These are phyloP conservation scores for Stenurella melanura DNA, from an alignment of 2,888 invertebrate genomes.

Conservation along the genomic window DNA sequence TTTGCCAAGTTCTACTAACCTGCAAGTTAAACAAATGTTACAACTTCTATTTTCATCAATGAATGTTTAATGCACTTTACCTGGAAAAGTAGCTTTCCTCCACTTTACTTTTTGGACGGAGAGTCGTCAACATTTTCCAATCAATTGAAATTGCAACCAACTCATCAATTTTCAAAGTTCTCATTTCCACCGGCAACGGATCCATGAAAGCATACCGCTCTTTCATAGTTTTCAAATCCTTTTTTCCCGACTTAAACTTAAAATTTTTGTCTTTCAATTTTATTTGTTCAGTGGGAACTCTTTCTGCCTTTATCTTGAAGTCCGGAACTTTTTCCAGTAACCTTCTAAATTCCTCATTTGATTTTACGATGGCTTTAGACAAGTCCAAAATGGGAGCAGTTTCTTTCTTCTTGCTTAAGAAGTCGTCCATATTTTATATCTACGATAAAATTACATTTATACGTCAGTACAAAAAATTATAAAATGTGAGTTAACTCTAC, in stretches of 20 bases:
- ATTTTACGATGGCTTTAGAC: constrained; percentile 85
- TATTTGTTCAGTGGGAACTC: constrained; percentile 85
- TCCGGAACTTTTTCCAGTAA: constrained; percentile 92
- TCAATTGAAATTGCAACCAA: constrained; percentile 90
- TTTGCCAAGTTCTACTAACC: constrained; percentile 88
- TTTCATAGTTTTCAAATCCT: constrained; percentile 81
- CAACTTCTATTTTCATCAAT: not conserved
- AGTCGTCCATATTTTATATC: constrained; percentile 78
- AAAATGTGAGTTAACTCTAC: constrained; percentile 22
- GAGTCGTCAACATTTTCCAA: constrained; percentile 94
- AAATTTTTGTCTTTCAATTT: constrained; percentile 85
- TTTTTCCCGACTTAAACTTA: constrained; percentile 84
- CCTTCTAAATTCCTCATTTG: constrained; percentile 88
- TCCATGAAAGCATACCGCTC: constrained; percentile 82
- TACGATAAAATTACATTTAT: constrained; percentile 37
- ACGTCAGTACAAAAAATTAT: constrained; percentile 15
- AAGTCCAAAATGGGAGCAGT: constrained; percentile 89
- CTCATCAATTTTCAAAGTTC: constrained; percentile 82
- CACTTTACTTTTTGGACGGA: constrained; percentile 86
- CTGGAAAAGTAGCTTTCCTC: constrained; percentile 93
- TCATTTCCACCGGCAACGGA: constrained; percentile 90
- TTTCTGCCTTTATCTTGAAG: constrained; percentile 91
- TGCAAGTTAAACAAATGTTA: constrained; percentile 67
- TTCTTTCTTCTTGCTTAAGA: constrained; percentile 90
- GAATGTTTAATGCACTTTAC: constrained; percentile 68